A percentile compares a stretch with the other conserved stretches of the same genome.
These are phyloP conservation scores for Lepilemur ruficaudatus DNA, from an alignment of 2,797 vertebrate species.

Conservation along the genomic window DNA sequence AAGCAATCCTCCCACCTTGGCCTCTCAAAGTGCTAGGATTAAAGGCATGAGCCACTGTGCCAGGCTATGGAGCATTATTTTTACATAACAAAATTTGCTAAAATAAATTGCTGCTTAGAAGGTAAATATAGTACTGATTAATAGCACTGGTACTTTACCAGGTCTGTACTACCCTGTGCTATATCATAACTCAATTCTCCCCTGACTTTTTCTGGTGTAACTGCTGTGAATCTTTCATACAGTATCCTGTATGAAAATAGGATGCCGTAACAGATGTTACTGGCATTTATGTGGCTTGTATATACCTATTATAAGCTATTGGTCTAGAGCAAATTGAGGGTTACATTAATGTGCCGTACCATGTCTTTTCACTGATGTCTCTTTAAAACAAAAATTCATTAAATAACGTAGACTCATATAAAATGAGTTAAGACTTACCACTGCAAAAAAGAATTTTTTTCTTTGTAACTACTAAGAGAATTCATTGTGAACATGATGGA, in stretches of 20 bases:
- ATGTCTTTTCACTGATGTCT: neutral
- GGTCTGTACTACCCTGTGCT: neutral
- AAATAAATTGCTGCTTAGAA: neutral
- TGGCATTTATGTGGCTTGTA: neutral
- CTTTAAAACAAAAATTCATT: constrained; percentile 18
- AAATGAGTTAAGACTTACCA: neutral
- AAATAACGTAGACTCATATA: neutral
- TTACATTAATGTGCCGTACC: neutral
- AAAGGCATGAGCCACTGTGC: neutral
- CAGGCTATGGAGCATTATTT: neutral
- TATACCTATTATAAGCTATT: neutral
- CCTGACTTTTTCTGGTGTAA: neutral
- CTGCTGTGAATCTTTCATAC: neutral
- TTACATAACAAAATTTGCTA: neutral
- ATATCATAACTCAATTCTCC: neutral
- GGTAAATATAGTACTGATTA: neutral
- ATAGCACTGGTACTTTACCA: neutral
- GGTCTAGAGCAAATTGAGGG: neutral
- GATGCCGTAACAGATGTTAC: too few relatives aligned
- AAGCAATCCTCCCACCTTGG: neutral
- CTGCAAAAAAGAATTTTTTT: neutral
- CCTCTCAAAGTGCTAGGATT: neutral
- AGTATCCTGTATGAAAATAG: too few relatives aligned
- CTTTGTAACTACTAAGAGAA: constrained; percentile 12
- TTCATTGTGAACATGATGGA: neutral